A percentile compares a stretch with the other conserved stretches of the same genome.
phyloP scores from a whole-genome alignment of 2,888 invertebrate genomes.

The Cataglyphis altisquamis region DNA sequence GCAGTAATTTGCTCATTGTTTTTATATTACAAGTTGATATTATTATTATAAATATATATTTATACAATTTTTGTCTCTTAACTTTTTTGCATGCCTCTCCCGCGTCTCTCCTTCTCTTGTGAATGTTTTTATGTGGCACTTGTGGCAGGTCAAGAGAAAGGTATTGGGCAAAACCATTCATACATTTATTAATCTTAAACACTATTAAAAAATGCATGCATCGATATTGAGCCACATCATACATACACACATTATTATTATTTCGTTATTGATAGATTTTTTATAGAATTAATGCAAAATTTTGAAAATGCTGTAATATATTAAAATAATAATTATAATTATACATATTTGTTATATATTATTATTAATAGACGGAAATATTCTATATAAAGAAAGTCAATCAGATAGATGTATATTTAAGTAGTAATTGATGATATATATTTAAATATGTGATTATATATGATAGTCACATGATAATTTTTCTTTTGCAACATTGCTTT shows the following conservation, averaged over 20 bases:
- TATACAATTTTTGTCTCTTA: conserved; percentile 85
- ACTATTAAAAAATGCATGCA: conserved; percentile 73
- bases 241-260: conserved; percentile 1
- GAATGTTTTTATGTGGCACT: conserved; percentile 92
- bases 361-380: conserved; percentile 7
- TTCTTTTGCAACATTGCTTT: neutral
- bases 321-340: neutral
- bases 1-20: conserved; percentile 57
- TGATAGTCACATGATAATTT: conserved; percentile 3
- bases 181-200: conserved; percentile 85
- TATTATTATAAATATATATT: conserved; percentile 77
- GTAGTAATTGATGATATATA: neutral
- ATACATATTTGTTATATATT: neutral
- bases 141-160: conserved; percentile 90
- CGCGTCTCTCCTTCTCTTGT: conserved; percentile 90
- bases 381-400: neutral
- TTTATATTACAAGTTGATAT: conserved; percentile 69
- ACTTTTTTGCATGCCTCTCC: conserved; percentile 90
- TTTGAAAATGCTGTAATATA: neutral
- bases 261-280: conserved; percentile 36
- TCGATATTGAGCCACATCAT: conserved; percentile 15
- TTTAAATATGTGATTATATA: neutral
- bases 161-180: conserved; percentile 87
- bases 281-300: neutral
- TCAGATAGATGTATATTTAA: neutral